Evolutionary conservation across 2,888 invertebrate species (phyloP).

Genomic region (Urechis unicinctus): DNA sequence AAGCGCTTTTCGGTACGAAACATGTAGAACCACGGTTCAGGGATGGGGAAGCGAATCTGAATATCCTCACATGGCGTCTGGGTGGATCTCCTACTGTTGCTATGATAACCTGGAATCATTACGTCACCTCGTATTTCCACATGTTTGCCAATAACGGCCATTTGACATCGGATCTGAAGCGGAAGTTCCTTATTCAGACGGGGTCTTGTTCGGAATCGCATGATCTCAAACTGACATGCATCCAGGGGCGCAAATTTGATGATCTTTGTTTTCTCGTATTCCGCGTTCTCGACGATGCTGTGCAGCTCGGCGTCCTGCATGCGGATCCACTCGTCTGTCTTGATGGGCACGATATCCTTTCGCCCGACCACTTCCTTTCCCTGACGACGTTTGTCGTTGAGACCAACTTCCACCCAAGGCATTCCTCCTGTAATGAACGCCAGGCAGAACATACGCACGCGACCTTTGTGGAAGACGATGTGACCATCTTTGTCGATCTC

Average conservation of each 20-base stretch:
- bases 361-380: constrained; percentile 98
- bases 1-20: constrained; percentile 98
- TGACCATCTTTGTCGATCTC: constrained; percentile 44
- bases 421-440: constrained; percentile 89
- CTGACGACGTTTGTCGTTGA: constrained; percentile 95
- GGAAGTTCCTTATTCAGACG: constrained; percentile 75
- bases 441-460: constrained; percentile 90
- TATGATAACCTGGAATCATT: constrained; percentile 93
- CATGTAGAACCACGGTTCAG: constrained; percentile 98
- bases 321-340: constrained; percentile 97
- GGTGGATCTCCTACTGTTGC: constrained; percentile 86
- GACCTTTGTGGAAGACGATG: constrained; percentile 69
- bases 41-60: constrained; percentile 83
- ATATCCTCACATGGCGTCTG: constrained; percentile 73
- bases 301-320: constrained; percentile 92
- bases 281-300: constrained; percentile 82
- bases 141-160: constrained; percentile 56
- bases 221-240: constrained; percentile 93
- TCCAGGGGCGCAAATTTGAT: constrained; percentile 72
- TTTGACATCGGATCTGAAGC: constrained; percentile 83
- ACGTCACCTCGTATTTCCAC: constrained; percentile 93
- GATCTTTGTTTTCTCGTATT: constrained; percentile 64
- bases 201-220: constrained; percentile 82
- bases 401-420: constrained; percentile 93
- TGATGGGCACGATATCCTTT: constrained; percentile 90